A percentile compares a stretch with the other conserved stretches of the same genome.
Conservation (phyloP, 2,113 vertebrate genomes). For the Xenopus borealis region DNA sequence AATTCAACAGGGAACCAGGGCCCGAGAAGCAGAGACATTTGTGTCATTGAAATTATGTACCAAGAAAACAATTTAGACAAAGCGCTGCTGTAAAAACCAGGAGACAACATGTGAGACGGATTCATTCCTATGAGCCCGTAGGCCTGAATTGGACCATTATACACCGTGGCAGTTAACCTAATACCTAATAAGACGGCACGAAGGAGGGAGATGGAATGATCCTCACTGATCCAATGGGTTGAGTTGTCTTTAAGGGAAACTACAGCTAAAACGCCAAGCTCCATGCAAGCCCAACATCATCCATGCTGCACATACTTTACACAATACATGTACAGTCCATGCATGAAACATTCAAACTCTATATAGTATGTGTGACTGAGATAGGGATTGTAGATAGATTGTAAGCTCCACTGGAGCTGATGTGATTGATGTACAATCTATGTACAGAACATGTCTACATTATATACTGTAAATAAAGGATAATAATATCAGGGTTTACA, state of each 20-base stretch:
- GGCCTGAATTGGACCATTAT: background rate
- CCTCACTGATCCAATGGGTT: background rate
- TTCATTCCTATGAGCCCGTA: constrained; percentile 1
- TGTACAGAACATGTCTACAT: no score
- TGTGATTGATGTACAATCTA: no score
- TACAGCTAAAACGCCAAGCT: no score
- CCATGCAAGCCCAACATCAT: no score
- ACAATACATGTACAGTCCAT: no score
- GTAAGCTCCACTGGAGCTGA: no score
- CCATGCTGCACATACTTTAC: no score
- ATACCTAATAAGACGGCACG: background rate
- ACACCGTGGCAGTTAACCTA: background rate
- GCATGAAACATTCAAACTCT: no score
- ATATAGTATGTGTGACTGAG: no score
- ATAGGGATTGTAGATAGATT: no score
- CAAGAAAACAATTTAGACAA: constrained; percentile 27
- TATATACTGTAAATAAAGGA: no score
- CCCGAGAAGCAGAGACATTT: constrained; percentile 31
- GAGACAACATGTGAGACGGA: constrained; percentile 16
- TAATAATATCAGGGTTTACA: no score
- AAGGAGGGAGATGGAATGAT: background rate
- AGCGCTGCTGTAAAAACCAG: constrained; percentile 8
- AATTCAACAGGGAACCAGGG: constrained; percentile 26
- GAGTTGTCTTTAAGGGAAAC: background rate
- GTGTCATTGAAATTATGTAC: constrained; percentile 41